Percentiles rank a stretch among this genome's conserved stretches.
phyloP scores from a whole-genome alignment of 2,888 invertebrate genomes.

The Drosophila anceps region DNA sequence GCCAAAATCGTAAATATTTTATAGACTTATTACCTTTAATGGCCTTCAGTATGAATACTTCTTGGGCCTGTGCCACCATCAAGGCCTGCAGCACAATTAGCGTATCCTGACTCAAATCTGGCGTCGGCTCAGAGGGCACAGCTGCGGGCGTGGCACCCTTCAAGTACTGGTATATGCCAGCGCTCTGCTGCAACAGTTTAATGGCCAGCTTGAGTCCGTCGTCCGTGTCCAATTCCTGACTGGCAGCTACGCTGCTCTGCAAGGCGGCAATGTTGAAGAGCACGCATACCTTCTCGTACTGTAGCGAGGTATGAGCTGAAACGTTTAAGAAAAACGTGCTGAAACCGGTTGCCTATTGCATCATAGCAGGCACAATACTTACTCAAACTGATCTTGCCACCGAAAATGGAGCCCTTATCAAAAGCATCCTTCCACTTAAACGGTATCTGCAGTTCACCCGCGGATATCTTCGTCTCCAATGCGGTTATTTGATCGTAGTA shows the following conservation, averaged over 20 bases:
- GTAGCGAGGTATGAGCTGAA: constrained; percentile 94
- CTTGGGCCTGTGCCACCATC: constrained; percentile 99
- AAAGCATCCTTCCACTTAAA: constrained; percentile 99
- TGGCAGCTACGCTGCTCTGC: constrained; percentile 94
- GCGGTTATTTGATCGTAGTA: constrained; percentile 98
- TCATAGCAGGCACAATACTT: constrained; percentile 84
- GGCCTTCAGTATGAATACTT: constrained; percentile 98
- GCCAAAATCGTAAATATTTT: too few relatives aligned
- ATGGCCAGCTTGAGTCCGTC: constrained; percentile 97
- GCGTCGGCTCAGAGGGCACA: constrained; percentile 97
- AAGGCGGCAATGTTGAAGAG: constrained; percentile 98
- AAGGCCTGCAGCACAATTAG: constrained; percentile 93
- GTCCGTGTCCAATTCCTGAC: constrained; percentile 94
- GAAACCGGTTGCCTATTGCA: constrained; percentile 30
- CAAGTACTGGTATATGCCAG: constrained; percentile 95
- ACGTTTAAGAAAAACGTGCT: constrained; percentile 32
- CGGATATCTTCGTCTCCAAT: constrained; percentile 96
- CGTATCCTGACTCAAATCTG: constrained; percentile 97
- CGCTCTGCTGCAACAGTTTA: constrained; percentile 96
- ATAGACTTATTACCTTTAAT: constrained; percentile 88
- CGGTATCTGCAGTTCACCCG: constrained; percentile 96
- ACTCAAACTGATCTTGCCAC: constrained; percentile 96
- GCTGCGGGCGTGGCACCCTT: constrained; percentile 92
- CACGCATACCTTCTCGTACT: constrained; percentile 97
- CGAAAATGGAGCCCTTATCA: constrained; percentile 97